Evolutionary conservation across 2,113 vertebrate genomes (phyloP), one percentile per base, ranked within the genome.

Genomic region (Elanus axillaris): DNA sequence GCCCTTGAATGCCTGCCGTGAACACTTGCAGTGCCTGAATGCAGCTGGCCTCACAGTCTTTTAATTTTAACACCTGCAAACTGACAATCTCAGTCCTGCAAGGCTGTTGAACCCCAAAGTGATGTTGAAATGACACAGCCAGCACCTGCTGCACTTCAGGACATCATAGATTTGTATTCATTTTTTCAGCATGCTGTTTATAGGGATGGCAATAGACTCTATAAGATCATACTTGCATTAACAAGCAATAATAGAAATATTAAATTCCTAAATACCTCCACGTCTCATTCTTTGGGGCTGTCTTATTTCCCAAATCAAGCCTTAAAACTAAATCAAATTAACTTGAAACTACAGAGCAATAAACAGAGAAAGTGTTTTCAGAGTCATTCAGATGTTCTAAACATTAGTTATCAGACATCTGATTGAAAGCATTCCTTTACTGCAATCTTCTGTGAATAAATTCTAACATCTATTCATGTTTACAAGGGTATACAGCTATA

Each of bases 1-100:
- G 95, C 67, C 93, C 96, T 94, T 94, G 86, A 95, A 94, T 77
- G 88, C 92, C 95, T 95, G 92, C 92, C 9, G 82, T 67, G 96
- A 96, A n/a, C 71, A 55, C 91, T 97, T 0, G 0, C 38, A 5
- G 87, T 40, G 95, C 81, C 81, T 95, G 77, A 84, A 82, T 90
- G 84, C 91, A 96, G 93, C 94, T 96, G 89, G 90, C 74, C 94
- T 94, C 95, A 75, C 86, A 95, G 89, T 76, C 91, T 93, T 95
- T 95, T 95, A 91, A 93, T 95, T 94, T 94, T 88, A 95, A 93
- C 93, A 97, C 94, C 96, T 96, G 96, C 93, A 95, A 93, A 95
- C 81, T 55, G 73, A 88, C 91, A 95, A 62, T 85, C 74, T 94
- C 69, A 47, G 93, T 82, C 94, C 91, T 93, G 81, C 81, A 96